phyloP scores from a whole-genome alignment of 2,797 vertebrate genomes.

The Spinibarbus caldwelli region DNA sequence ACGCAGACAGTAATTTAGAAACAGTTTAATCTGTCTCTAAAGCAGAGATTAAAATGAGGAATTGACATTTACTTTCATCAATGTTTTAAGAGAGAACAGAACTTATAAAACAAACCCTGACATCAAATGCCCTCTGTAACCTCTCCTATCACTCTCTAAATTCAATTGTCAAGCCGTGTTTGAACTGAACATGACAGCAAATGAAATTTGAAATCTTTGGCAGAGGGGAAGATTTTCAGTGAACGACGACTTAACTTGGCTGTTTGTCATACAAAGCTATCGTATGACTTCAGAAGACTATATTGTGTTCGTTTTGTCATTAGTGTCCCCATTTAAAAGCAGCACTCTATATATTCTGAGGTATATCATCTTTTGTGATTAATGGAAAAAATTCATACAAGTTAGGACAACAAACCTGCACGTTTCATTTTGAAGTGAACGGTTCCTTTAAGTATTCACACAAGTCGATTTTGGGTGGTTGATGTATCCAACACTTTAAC shows the following conservation, averaged over 20 bases:
- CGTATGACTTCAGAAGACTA: neutral
- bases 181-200: neutral
- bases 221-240: neutral
- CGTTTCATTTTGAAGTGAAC: neutral
- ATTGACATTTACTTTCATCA: constrained; percentile 14
- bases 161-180: neutral
- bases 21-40: constrained; percentile 2
- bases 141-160: neutral
- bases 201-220: neutral
- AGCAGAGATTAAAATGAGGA: constrained; percentile 24
- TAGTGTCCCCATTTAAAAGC: neutral
- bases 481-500: neutral
- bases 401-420: neutral
- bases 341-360: neutral
- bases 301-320: neutral
- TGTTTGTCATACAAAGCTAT: neutral
- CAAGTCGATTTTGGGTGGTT: neutral
- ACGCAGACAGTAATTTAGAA: neutral
- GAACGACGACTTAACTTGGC: neutral
- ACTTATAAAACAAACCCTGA: neutral
- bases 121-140: neutral
- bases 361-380: neutral
- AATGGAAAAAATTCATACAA: neutral
- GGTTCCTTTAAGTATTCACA: neutral
- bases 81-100: constrained; percentile 15